Percentiles rank a stretch among this genome's conserved stretches.
phyloP scores from a whole-genome alignment of 2,888 invertebrate species.

The Hypomecis punctinalis region DNA sequence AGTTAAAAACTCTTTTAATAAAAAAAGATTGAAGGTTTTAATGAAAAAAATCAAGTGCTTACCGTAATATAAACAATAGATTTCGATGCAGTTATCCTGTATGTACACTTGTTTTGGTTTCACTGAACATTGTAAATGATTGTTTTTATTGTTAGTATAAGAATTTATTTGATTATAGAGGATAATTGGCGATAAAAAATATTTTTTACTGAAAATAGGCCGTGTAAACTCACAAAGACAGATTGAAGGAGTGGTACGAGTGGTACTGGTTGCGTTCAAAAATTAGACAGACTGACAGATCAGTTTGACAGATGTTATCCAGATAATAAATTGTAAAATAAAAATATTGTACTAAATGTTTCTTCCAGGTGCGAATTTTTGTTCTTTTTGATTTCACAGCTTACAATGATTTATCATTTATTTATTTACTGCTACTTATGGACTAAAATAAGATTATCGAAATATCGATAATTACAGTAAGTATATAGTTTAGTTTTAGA shows the following conservation, averaged over 20 bases:
- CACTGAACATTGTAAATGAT: conserved; percentile 17
- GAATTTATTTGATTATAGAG: conserved; percentile 35
- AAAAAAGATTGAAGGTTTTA: conserved; percentile 42
- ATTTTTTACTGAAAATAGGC: conserved; percentile 27
- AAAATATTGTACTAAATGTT: no score
- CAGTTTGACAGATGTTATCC: conserved; percentile 8
- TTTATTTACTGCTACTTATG: no score
- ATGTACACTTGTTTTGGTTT: not conserved
- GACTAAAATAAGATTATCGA: no score
- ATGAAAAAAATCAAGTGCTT: conserved; percentile 42
- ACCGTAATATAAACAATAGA: conserved; percentile 57
- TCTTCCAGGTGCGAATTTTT: no score
- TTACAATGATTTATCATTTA: no score
- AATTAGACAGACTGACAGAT: conserved; percentile 31
- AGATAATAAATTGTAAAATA: not conserved
- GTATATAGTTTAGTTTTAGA: not conserved
- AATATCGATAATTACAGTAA: no score
- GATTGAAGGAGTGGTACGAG: conserved; percentile 54
- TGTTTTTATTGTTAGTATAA: conserved; percentile 34
- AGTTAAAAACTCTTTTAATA: conserved; percentile 34
- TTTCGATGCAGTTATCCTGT: conserved; percentile 34
- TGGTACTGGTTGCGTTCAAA: conserved; percentile 51
- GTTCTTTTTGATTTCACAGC: no score
- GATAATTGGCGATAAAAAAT: conserved; percentile 18
- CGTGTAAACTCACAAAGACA: conserved; percentile 34